Evolutionary conservation across 2,113 vertebrate genomes (phyloP), one percentile per base, ranked within the genome.

Genomic region (Phylloscopus trochilus): DNA sequence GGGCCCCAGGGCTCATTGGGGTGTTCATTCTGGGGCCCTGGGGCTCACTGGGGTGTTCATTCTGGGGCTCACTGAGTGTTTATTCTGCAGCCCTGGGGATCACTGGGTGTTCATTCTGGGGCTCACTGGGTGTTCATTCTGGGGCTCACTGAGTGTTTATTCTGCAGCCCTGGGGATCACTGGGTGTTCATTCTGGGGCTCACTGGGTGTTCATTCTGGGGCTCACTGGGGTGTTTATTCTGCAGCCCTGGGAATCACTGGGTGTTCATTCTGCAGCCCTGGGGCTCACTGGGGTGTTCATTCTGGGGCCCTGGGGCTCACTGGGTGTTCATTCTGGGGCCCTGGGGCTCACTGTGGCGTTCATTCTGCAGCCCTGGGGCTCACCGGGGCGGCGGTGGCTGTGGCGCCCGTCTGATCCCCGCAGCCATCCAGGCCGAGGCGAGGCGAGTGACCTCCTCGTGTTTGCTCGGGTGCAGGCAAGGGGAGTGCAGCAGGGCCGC

Each of bases 381-480:
- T 41, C 69, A 3, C 31, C 2, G 1, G 31, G 59, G 31, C 9
- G 0, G 31, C 12, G 0, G 18, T 22, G 51, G 31, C 86, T 39
- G 44, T 52, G 0, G 3, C 1, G 1, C 41, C 83, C 0, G 3
- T 2, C 91, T 44, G 90, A 78, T 91, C 90, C 90, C 86, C 27
- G 6, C 77, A 22, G 88, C 95, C 70, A 60, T 91, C 47, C 78
- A 41, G 46, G 11, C 93, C 44, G 49, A 64, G 92, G 94, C 96
- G 94, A 93, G 81, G 88, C 64, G 51, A 94, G 97, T 97, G 97
- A 98, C 98, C 98, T 97, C 98, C 98, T 96, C 97, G 73, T 98
- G 98, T 98, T 98, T 96, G 93, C 98, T 98, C 97, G 97, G 97
- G 97, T 98, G 98, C 97, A 92, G 91, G 97, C 96, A 51, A 97